Percentiles rank a stretch among this genome's conserved stretches.
Conservation (phyloP, 2,888 invertebrate genomes). For the Orthonychiurus folsomi region DNA sequence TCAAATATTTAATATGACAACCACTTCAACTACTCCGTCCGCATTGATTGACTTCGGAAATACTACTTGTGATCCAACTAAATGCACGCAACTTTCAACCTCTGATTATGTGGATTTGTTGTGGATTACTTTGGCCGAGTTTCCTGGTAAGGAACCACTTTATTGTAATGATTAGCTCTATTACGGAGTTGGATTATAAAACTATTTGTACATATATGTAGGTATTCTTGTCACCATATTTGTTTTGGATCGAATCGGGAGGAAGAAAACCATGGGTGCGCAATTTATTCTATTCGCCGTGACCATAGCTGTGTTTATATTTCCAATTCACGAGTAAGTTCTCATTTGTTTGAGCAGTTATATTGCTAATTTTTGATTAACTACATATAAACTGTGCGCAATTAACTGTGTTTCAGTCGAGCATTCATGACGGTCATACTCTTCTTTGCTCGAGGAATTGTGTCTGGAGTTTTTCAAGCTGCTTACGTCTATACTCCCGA, state of each 20-base stretch:
- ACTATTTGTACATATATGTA: conserved; percentile 41
- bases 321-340: conserved; percentile 51
- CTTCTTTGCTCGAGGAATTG: conserved; percentile 80
- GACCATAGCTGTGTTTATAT: conserved; percentile 45
- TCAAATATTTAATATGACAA: neutral
- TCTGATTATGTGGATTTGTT: conserved; percentile 84
- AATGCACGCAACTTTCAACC: conserved; percentile 61
- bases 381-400: neutral
- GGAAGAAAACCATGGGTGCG: conserved; percentile 87
- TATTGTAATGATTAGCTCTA: neutral
- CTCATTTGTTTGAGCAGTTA: neutral
- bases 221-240: conserved; percentile 81
- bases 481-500: conserved; percentile 94
- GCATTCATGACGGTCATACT: conserved; percentile 69
- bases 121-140: conserved; percentile 90
- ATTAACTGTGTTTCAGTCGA: conserved; percentile 51
- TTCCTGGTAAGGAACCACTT: conserved; percentile 59
- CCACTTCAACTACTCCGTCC: neutral
- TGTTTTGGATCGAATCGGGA: conserved; percentile 78
- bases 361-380: neutral
- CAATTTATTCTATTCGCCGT: conserved; percentile 78
- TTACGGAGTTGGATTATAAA: neutral
- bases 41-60: conserved; percentile 6
- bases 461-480: conserved; percentile 89
- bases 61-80: neutral